Evolutionary conservation across 2,797 vertebrate species (phyloP).

Genomic region (Acipenser ruthenus): DNA sequence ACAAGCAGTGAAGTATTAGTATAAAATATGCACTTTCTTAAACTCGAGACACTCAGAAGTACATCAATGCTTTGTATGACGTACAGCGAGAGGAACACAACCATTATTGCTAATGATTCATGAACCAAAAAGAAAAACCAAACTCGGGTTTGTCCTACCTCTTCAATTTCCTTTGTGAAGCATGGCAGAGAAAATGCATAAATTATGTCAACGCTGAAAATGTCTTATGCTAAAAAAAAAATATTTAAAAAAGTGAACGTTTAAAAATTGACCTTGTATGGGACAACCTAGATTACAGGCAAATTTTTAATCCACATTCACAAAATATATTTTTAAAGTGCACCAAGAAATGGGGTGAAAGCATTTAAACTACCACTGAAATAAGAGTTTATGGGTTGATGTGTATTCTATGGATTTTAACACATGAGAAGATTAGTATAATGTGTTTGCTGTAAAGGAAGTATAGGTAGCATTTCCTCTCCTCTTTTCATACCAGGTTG

Average conservation of each 20-base stretch:
- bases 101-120: constrained; percentile 5
- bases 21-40: neutral
- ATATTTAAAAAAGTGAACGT: neutral
- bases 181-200: constrained; percentile 83
- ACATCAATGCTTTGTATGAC: constrained; percentile 8
- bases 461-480: too few species aligned
- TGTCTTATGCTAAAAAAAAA: constrained; percentile 46
- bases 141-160: constrained; percentile 77
- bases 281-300: neutral
- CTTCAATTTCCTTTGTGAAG: constrained; percentile 95
- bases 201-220: constrained; percentile 63
- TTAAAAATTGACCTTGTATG: neutral
- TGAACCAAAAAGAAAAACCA: constrained; percentile 18
- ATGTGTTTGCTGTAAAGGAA: too few species aligned
- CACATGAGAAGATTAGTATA: neutral
- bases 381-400: neutral
- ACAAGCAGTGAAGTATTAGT: neutral
- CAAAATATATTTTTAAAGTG: neutral
- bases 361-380: neutral
- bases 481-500: too few species aligned
- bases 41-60: neutral
- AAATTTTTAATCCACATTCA: neutral
- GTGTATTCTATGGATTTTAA: neutral
- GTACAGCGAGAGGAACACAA: constrained; percentile 1
- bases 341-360: neutral